Conservation (phyloP, 2,888 invertebrate species). For the Monoplex corrugatus region DNA sequence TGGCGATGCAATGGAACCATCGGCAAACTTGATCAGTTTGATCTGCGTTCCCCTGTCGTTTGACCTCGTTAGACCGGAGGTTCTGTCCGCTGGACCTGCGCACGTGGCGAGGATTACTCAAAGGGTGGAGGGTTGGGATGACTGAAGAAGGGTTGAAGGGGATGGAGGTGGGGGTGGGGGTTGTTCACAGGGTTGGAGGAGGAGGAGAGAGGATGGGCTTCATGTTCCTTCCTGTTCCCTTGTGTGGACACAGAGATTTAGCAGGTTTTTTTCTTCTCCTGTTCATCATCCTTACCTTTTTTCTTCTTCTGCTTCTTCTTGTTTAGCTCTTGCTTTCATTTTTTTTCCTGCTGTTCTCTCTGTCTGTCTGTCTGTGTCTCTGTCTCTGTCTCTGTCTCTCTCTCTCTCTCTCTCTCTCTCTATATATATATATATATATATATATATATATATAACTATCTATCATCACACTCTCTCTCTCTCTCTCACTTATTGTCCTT, state of each 20-base stretch:
- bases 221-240: not conserved
- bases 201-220: not conserved
- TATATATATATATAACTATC: not conserved
- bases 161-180: not conserved
- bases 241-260: not conserved
- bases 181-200: not conserved
- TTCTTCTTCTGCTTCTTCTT: not conserved
- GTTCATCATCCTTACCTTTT: not conserved
- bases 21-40: constrained; percentile 40
- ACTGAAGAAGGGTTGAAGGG: not conserved
- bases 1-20: constrained; percentile 5
- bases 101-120: not conserved
- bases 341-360: not conserved
- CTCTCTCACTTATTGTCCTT: not conserved
- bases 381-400: not conserved
- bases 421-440: too few relatives aligned
- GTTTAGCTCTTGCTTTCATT: not conserved
- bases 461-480: not conserved
- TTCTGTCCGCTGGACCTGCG: not conserved
- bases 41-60: constrained; percentile 38
- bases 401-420: not conserved
- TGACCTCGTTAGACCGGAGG: constrained; percentile 24
- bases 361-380: not conserved
- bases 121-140: not conserved
- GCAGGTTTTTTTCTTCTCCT: not conserved